Conservation (phyloP, 1,140 invertebrate species). For the Venturia canescens region DNA sequence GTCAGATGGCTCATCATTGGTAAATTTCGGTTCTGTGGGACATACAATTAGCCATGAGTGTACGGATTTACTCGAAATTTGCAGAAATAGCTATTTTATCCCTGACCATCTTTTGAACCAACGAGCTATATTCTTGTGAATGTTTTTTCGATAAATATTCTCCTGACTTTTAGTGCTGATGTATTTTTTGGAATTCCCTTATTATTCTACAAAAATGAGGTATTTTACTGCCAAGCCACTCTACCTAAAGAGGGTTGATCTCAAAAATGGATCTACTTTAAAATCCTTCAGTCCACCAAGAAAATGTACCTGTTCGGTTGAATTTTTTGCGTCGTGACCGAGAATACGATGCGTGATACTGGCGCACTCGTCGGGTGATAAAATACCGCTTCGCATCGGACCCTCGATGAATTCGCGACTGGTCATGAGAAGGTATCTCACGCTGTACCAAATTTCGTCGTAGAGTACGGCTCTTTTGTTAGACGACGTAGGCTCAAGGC, state of each 20-base stretch:
- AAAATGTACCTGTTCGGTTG: slow-evolving; percentile 53
- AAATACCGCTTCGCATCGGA: slow-evolving; percentile 70
- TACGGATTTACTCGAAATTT: not conserved
- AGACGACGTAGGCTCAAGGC: slow-evolving; percentile 79
- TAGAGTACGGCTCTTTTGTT: slow-evolving; percentile 81
- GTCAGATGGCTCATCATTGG: slow-evolving; percentile 52
- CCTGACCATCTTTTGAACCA: too few relatives aligned
- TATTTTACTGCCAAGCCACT: too few relatives aligned
- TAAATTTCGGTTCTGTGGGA: slow-evolving; percentile 47
- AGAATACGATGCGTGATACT: slow-evolving; percentile 66
- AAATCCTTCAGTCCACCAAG: not conserved
- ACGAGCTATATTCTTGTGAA: too few relatives aligned
- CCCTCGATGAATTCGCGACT: slow-evolving; percentile 79
- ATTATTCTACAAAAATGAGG: too few relatives aligned
- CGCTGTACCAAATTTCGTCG: slow-evolving; percentile 81
- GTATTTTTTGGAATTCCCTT: too few relatives aligned
- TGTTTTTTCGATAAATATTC: too few relatives aligned
- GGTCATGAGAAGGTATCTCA: slow-evolving; percentile 82
- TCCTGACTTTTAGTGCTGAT: too few relatives aligned
- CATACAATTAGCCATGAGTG: slow-evolving; percentile 39
- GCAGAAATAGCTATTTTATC: too few relatives aligned
- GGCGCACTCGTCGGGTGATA: slow-evolving; percentile 67
- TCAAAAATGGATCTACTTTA: too few relatives aligned
- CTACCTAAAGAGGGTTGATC: too few relatives aligned
- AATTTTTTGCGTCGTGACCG: slow-evolving; percentile 56